Base-by-base conservation (phyloP, 2,797 vertebrate genomes). In the Ibycter americanus region DNA sequence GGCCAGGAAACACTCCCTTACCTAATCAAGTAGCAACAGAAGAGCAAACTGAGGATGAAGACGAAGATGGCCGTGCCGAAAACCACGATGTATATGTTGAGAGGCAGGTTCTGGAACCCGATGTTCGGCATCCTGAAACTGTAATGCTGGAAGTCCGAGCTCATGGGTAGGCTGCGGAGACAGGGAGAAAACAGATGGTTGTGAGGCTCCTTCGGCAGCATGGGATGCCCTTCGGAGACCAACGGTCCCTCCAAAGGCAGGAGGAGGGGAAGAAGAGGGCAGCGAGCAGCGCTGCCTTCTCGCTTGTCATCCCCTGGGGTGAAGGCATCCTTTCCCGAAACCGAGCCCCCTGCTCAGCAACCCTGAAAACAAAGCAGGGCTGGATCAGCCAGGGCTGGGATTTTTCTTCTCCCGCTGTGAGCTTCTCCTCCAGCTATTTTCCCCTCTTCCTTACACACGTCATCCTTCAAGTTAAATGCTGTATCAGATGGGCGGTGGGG, bases 71-170 rank as follows among this genome's bases (percentile, higher is more conserved):
- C 99, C 0, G 99, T 99, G 95, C 99, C 99, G 15, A 99, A 99
- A 95, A 99, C 99, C 97, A 99, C 99, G 47, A 99, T 99, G 98
- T 99, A 99, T 98, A 99, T 99, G 98, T 99, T 99, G 94, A 99
- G 99, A 93, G 99, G 99, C 97, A 99, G 99, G 97, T 99, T 99
- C 98, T 99, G 99, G 98, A 99, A 99, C 98, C 99, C 99, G 90
- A 99, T 99, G 98, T 99, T 99, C 97, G 99, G 99, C 99, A 99
- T 99, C 98, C 99, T 99, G 99, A 99, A 99, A 98, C 98, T 99
- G 98, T 99, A 99, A 98, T 99, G 99, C 93, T 99, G 99, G 97
- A 99, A 99, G 97, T 99, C 99, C 13, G 99, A 99, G 99, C 98
- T 99, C 99, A 99, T 99, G 98, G 99, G 99, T 99, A 98, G 98